Percentiles rank a stretch among this genome's conserved stretches.
phyloP scores from a whole-genome alignment of 2,797 vertebrate genomes.

The Clarias platycephalus region DNA sequence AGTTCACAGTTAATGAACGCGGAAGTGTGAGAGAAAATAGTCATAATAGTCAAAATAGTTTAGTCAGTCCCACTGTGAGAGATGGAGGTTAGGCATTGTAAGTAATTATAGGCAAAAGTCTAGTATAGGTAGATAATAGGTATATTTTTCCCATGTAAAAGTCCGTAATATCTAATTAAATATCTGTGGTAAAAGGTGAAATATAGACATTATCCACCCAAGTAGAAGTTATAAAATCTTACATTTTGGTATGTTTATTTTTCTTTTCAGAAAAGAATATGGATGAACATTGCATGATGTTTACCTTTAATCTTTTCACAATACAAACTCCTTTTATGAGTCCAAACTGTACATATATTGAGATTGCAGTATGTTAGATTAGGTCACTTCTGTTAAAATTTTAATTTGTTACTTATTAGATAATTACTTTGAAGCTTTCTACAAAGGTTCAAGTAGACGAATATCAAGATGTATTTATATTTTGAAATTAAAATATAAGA shows the following conservation, averaged over 20 bases:
- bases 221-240: background rate
- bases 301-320: background rate
- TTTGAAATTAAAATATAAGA: no score
- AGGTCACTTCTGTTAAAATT: background rate
- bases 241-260: background rate
- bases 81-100: background rate
- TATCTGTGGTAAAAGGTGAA: background rate
- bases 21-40: background rate
- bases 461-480: background rate
- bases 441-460: background rate
- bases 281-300: background rate
- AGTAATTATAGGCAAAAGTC: background rate
- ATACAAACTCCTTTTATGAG: background rate
- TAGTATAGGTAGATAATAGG: no score
- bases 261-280: background rate
- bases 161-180: background rate
- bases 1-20: background rate
- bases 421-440: background rate
- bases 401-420: background rate
- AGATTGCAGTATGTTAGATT: background rate
- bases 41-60: background rate
- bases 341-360: background rate
- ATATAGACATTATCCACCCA: background rate
- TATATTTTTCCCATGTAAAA: background rate
- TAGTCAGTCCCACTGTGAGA: background rate